phyloP scores from a whole-genome alignment of 1,140 invertebrate genomes.

The Danaus plexippus region DNA sequence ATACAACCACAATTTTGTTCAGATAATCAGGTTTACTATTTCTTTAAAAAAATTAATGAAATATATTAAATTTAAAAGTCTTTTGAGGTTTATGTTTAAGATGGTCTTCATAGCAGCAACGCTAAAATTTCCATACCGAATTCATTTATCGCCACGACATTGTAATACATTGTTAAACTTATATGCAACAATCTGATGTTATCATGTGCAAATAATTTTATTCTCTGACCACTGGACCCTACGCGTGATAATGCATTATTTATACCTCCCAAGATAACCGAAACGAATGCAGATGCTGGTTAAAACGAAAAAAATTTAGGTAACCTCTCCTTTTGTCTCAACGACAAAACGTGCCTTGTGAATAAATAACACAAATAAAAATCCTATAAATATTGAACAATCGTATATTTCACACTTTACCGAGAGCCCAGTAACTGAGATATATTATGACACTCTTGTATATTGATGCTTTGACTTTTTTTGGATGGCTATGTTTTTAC shows the following conservation, averaged over 20 bases:
- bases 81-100: background rate
- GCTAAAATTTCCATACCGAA: constrained; percentile 7
- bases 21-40: no score
- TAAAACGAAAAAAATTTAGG: constrained; percentile 21
- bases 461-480: constrained; percentile 37
- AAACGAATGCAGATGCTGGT: constrained; percentile 53
- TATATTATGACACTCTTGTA: constrained; percentile 57
- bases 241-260: constrained; percentile 69
- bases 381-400: constrained; percentile 64
- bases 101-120: constrained; percentile 6
- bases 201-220: constrained; percentile 51
- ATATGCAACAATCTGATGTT: constrained; percentile 25
- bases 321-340: constrained; percentile 46
- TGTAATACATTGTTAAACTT: constrained; percentile 23
- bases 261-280: constrained; percentile 59
- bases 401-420: constrained; percentile 64
- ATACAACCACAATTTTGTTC: constrained; percentile 2
- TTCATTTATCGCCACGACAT: constrained; percentile 23
- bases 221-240: constrained; percentile 39
- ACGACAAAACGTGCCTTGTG: constrained; percentile 55
- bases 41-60: no score
- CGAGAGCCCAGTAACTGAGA: constrained; percentile 48
- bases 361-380: constrained; percentile 67
- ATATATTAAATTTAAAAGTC: background rate
- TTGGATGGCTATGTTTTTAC: constrained; percentile 45